Evolutionary conservation across 2,888 invertebrate genomes (phyloP).

Genomic region (Lepeophtheirus nordmannii): DNA sequence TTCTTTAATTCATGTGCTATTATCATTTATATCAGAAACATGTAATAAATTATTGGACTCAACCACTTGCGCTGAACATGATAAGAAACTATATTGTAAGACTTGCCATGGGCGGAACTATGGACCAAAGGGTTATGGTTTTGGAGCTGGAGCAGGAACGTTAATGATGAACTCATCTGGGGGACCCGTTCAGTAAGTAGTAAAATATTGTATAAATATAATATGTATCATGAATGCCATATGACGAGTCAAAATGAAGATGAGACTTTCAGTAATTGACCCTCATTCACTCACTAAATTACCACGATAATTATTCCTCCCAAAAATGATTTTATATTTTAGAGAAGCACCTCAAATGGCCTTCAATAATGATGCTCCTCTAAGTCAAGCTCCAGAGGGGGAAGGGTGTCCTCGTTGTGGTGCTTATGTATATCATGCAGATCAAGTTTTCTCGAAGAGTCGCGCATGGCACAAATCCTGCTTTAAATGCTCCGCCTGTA

Average conservation of each 20-base stretch:
- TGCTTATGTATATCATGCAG: conserved; percentile 73
- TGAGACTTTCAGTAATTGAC: not conserved
- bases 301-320: not conserved
- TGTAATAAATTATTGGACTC: conserved; percentile 96
- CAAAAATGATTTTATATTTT: not conserved
- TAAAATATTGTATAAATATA: not conserved
- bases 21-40: conserved; percentile 48
- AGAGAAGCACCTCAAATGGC: not conserved
- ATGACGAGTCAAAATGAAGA: not conserved
- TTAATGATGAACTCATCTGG: conserved; percentile 79
- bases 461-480: conserved; percentile 82
- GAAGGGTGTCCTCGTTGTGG: conserved; percentile 77
- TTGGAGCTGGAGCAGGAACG: conserved; percentile 93
- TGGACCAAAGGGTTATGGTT: conserved; percentile 89
- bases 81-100: conserved; percentile 91
- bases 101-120: conserved; percentile 92
- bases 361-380: not conserved
- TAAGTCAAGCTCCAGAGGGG: conserved; percentile 52
- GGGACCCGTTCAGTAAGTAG: conserved; percentile 52
- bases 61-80: conserved; percentile 94
- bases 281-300: not conserved
- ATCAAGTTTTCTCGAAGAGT: conserved; percentile 46
- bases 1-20: not conserved
- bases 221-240: not conserved
- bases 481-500: conserved; percentile 81